Evolutionary conservation across 1,140 invertebrate genomes (phyloP).

Genomic region (Batillaria attramentaria): DNA sequence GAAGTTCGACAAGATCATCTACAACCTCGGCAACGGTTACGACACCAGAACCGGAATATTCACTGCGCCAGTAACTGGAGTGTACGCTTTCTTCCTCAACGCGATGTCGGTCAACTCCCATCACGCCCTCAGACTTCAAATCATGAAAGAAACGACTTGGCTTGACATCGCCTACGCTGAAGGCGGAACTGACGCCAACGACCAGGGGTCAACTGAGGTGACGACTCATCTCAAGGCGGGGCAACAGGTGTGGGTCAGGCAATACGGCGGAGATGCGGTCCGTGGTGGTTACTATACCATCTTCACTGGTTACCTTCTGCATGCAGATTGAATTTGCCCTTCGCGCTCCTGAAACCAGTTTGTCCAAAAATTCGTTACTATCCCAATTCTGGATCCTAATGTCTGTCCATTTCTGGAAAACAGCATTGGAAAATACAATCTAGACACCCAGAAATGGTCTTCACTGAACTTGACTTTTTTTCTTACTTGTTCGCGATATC

Average conservation of each 20-base stretch:
- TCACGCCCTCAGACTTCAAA: not conserved
- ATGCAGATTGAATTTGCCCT: not conserved
- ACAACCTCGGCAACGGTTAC: constrained; percentile 20
- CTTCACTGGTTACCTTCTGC: constrained; percentile 13
- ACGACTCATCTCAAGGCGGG: not conserved
- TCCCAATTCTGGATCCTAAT: too few relatives aligned
- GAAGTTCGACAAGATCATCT: constrained; percentile 5
- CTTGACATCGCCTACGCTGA: not conserved
- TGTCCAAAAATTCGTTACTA: too few relatives aligned
- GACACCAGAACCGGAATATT: constrained; percentile 5
- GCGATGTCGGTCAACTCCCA: not conserved
- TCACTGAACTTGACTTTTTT: too few relatives aligned
- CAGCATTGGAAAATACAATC: too few relatives aligned
- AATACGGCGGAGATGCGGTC: not conserved
- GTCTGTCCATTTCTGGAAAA: too few relatives aligned
- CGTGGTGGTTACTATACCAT: not conserved
- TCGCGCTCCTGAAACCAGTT: too few relatives aligned
- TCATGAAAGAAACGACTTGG: not conserved
- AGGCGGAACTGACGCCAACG: not conserved
- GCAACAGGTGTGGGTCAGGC: constrained; percentile 13
- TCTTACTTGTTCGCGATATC: too few relatives aligned
- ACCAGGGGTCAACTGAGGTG: constrained; percentile 18
- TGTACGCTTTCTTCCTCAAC: constrained; percentile 11
- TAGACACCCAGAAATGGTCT: too few relatives aligned
- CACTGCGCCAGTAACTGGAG: constrained; percentile 14